Evolutionary conservation across 2,113 vertebrate species (phyloP).

Genomic region (Paracyprichromis sp.): DNA sequence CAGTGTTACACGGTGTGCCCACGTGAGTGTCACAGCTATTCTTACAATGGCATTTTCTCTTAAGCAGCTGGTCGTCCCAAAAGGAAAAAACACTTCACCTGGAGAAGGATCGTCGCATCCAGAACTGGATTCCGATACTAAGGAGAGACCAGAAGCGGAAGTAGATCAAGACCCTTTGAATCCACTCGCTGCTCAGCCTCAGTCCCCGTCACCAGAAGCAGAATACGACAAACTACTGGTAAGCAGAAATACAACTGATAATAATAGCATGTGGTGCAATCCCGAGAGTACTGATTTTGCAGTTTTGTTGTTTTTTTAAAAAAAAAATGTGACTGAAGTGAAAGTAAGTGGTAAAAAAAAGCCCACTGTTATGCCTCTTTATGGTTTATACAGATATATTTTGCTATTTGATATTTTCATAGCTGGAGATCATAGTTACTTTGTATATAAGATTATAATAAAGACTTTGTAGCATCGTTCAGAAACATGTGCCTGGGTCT

Average conservation of each 20-base stretch:
- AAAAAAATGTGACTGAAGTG: not conserved
- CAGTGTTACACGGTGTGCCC: not conserved
- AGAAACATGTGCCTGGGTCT: not conserved
- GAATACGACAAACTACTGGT: slow-evolving; percentile 79
- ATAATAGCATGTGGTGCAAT: not conserved
- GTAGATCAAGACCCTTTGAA: not conserved
- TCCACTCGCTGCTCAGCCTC: slow-evolving; percentile 21
- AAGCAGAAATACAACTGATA: not conserved
- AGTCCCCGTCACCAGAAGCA: slow-evolving; percentile 70
- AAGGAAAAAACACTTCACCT: not conserved
- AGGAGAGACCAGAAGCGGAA: not conserved
- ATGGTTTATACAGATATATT: not conserved
- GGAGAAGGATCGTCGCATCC: not conserved
- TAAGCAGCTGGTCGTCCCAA: slow-evolving; percentile 42
- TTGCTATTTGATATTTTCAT: not conserved
- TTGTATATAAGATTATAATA: not conserved
- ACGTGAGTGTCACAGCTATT: slow-evolving; percentile 25
- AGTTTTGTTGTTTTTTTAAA: not conserved
- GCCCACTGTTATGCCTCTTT: not conserved
- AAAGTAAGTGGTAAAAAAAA: not conserved
- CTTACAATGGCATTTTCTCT: slow-evolving; percentile 43
- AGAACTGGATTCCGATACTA: not conserved
- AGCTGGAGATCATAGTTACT: not conserved
- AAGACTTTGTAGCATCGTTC: not conserved
- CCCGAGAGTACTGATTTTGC: not conserved